A percentile compares a stretch with the other conserved stretches of the same genome.
Evolutionary conservation across 2,888 invertebrate genomes (phyloP).

Genomic region (Brenthis hecate): DNA sequence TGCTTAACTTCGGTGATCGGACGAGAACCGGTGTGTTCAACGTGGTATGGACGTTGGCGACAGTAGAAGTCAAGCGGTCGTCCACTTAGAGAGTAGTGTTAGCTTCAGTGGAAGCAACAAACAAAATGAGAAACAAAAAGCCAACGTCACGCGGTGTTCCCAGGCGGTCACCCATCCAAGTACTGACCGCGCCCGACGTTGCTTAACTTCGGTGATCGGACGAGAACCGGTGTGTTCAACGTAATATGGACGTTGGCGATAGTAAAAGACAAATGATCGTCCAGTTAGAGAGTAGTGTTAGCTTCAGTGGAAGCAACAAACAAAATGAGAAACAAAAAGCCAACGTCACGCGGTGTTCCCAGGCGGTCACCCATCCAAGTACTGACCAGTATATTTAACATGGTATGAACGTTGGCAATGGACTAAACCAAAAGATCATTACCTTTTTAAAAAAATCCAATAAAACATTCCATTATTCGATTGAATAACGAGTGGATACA

Average conservation of each 20-base stretch:
- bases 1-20: conserved; percentile 61
- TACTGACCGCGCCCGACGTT: conserved; percentile 57
- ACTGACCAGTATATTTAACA: conserved; percentile 42
- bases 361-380: conserved; percentile 63
- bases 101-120: too few relatives aligned
- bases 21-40: conserved; percentile 58
- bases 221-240: conserved; percentile 57
- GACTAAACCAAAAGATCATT: too few relatives aligned
- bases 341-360: conserved; percentile 60
- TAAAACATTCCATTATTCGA: too few relatives aligned
- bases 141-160: conserved; percentile 34
- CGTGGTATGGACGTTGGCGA: neutral
- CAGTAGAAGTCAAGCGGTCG: too few relatives aligned
- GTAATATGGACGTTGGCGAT: conserved; percentile 55
- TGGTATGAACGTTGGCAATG: too few relatives aligned
- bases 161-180: conserved; percentile 64
- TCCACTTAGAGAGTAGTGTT: too few relatives aligned
- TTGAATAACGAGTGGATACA: too few relatives aligned
- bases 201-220: conserved; percentile 61
- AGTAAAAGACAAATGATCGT: too few relatives aligned
- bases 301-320: too few relatives aligned
- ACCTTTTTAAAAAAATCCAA: too few relatives aligned
- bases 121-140: too few relatives aligned
- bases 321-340: conserved; percentile 42
- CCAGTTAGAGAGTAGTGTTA: too few relatives aligned